These are phyloP conservation scores for Propsilocerus akamusi DNA, from an alignment of 1,140 invertebrate species.

Conservation along the genomic window DNA sequence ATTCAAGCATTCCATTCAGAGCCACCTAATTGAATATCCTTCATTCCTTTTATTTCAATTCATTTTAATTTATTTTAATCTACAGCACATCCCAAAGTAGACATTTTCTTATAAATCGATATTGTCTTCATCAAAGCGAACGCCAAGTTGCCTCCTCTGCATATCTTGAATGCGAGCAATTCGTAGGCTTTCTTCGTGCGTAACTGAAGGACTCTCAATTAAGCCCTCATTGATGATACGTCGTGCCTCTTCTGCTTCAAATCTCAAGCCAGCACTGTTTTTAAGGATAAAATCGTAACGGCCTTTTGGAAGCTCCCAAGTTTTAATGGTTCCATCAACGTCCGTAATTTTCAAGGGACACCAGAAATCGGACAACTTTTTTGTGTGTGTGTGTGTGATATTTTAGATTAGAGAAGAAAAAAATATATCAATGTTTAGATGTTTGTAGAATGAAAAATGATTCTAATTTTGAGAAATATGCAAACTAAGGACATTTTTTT, in stretches of 20 bases:
- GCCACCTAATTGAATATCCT: no score
- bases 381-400: background rate
- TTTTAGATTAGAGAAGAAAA: background rate
- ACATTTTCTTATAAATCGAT: background rate
- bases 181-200: background rate
- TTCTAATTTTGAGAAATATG: background rate
- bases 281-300: background rate
- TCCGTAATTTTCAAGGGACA: background rate
- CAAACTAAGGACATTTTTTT: background rate
- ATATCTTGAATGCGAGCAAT: background rate
- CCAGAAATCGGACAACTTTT: background rate
- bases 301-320: background rate
- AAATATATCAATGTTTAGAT: background rate
- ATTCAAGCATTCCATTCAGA: no score
- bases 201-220: background rate
- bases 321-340: background rate
- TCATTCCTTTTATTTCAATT: no score
- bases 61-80: no score
- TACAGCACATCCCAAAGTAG: no score
- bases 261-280: background rate
- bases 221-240: background rate
- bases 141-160: background rate
- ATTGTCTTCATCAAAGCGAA: background rate
- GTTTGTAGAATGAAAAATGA: background rate
- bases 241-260: background rate